Conservation (phyloP, 2,888 invertebrate genomes). For the Drosophila antonietae region DNA sequence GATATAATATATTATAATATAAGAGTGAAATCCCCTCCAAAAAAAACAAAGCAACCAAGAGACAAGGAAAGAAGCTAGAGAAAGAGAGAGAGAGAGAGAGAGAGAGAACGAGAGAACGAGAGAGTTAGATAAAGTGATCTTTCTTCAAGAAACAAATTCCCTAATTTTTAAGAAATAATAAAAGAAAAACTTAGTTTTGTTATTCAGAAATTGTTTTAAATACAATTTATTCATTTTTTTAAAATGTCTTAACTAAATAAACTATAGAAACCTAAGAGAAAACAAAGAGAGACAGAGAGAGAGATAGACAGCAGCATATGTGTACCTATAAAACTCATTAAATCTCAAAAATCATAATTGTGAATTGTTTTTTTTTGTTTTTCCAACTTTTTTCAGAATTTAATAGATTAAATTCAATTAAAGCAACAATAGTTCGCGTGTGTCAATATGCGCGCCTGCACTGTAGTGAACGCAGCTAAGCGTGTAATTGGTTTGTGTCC, state of each 20-base stretch:
- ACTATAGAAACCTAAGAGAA: background rate
- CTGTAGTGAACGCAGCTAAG: background rate
- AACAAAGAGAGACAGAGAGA: background rate
- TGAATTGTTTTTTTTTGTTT: too few species aligned
- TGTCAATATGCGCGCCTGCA: background rate
- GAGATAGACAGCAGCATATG: background rate
- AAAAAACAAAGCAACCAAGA: background rate
- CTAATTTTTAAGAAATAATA: background rate
- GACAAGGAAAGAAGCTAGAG: background rate
- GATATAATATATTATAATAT: background rate
- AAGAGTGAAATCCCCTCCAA: background rate
- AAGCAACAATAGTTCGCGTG: background rate
- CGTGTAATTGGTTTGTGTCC: background rate
- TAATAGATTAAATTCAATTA: too few species aligned
- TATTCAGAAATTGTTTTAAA: background rate
- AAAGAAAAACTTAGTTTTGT: background rate
- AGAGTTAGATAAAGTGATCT: conserved; percentile 33
- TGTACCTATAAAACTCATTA: conserved; percentile 10
- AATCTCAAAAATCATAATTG: background rate
- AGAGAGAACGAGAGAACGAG: conserved; percentile 10
- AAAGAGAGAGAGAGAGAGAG: conserved; percentile 5
- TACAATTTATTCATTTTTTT: background rate
- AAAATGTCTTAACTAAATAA: background rate
- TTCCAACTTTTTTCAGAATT: background rate
- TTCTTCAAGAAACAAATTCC: conserved; percentile 40